Base-by-base conservation (phyloP, 2,113 vertebrate genomes). In the Dissostichus mawsoni region DNA sequence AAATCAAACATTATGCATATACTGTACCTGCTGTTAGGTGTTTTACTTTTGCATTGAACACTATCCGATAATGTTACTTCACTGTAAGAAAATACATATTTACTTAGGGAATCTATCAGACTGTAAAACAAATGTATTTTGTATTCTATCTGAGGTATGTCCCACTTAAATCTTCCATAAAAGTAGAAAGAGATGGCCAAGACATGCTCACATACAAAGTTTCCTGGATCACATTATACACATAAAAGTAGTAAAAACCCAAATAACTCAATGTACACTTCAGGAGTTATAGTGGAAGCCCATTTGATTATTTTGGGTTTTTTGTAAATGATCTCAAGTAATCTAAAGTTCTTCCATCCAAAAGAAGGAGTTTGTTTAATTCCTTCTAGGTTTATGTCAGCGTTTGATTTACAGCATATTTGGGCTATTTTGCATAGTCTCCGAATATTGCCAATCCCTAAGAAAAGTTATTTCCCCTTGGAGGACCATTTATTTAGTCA, bases 401-500 rank as follows among this genome's bases (percentile, higher is more conserved):
- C 17, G 48, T 86, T 88, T 90, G 81, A 92, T 91, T 88, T 82
- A 83, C 82, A 87, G 63, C 82, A 82, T 69, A 74, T 87, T 87
- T 89, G 48, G 51, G 23, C 16, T 81, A 18, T 87, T 90, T 90
- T 90, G 71, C 86, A 86, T 90, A 74, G 89, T 85, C 82, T 82
- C 52, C 4, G 80, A 91, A 87, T 84, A 89, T 88, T 87, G 77
- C 90, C 72, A 92, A 93, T 90, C 89, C 90, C 5, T 50, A 59
- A 89, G 82, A 86, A 92, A 91, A 88, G 85, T 89, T 93, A 88
- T 92, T 94, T 91, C 84, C 29, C 83, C 80, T 78, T 70, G 69
- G 82, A 91, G 80, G 78, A 90, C 84, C 84, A 91, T 93, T 92
- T 93, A 93, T 93, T 93, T 94, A 92, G 92, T 90, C 79, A 92